Conservation (phyloP, 2,113 vertebrate species). For the Neodontobutis hainanensis region DNA sequence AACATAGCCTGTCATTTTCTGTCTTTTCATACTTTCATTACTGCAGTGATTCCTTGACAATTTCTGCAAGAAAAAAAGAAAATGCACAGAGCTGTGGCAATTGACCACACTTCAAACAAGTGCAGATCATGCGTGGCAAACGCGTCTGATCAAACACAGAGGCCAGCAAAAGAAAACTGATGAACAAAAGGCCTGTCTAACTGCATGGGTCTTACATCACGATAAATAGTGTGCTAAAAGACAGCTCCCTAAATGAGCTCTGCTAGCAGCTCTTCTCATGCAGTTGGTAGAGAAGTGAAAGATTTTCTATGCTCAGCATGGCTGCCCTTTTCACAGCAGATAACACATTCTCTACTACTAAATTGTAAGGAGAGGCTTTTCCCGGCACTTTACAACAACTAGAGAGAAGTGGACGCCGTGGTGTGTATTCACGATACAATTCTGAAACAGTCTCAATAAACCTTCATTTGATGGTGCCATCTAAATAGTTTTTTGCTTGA, state of each 20-base stretch:
- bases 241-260: constrained; percentile 62
- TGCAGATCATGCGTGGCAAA: constrained; percentile 59
- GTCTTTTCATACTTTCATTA: constrained; percentile 42
- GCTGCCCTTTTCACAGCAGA: constrained; percentile 32
- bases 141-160: constrained; percentile 61
- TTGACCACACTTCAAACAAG: constrained; percentile 67
- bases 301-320: constrained; percentile 47
- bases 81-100: constrained; percentile 47
- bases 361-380: constrained; percentile 1
- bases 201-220: constrained; percentile 22
- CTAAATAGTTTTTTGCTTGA: background rate
- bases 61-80: constrained; percentile 43
- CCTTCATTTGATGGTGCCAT: background rate
- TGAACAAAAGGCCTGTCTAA: constrained; percentile 50
- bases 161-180: constrained; percentile 38
- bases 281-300: constrained; percentile 23
- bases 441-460: background rate
- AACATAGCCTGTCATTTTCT: constrained; percentile 48
- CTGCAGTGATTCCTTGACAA: constrained; percentile 50
- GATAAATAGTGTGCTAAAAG: constrained; percentile 53
- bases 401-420: background rate
- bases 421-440: background rate
- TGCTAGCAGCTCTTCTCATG: constrained; percentile 21
- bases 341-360: constrained; percentile 9
- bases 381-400: background rate